Evolutionary conservation across 1,140 invertebrate species (phyloP).

Genomic region (Uloborus diversus): DNA sequence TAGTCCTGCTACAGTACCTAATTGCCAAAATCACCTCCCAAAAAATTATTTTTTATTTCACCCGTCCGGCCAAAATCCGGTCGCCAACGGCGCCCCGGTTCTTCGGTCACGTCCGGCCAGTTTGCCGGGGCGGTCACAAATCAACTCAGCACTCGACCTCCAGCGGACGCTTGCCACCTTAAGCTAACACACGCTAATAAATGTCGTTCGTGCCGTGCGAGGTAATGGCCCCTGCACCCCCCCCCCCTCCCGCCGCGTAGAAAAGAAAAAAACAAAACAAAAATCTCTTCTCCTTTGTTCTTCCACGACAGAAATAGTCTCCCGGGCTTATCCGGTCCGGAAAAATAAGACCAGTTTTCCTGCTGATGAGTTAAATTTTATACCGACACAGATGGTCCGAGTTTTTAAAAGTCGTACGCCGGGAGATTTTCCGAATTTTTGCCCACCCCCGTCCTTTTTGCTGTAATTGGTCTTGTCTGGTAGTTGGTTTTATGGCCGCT

Average conservation of each 20-base stretch:
- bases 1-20: too few relatives aligned
- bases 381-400: slow-evolving; percentile 10
- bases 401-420: slow-evolving; percentile 28
- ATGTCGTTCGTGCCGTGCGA: slow-evolving; percentile 47
- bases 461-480: slow-evolving; percentile 47
- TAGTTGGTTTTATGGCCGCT: slow-evolving; percentile 34
- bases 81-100: not conserved
- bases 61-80: too few relatives aligned
- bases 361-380: slow-evolving; percentile 50
- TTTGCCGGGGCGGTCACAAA: slow-evolving; percentile 46
- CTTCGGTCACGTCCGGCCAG: slow-evolving; percentile 44
- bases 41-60: too few relatives aligned
- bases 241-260: slow-evolving; percentile 13
- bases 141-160: slow-evolving; percentile 46
- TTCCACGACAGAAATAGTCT: not conserved
- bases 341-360: not conserved
- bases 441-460: slow-evolving; percentile 23
- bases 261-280: slow-evolving; percentile 19
- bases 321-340: not conserved
- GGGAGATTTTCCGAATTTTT: not conserved
- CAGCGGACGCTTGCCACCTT: slow-evolving; percentile 46
- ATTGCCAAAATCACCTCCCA: too few relatives aligned
- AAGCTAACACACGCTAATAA: slow-evolving; percentile 55
- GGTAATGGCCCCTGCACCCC: slow-evolving; percentile 21
- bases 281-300: not conserved